Evolutionary conservation across 1,140 invertebrate genomes (phyloP), one percentile per base, ranked within the genome.

Genomic region (Ptiloglossa arizonensis): DNA sequence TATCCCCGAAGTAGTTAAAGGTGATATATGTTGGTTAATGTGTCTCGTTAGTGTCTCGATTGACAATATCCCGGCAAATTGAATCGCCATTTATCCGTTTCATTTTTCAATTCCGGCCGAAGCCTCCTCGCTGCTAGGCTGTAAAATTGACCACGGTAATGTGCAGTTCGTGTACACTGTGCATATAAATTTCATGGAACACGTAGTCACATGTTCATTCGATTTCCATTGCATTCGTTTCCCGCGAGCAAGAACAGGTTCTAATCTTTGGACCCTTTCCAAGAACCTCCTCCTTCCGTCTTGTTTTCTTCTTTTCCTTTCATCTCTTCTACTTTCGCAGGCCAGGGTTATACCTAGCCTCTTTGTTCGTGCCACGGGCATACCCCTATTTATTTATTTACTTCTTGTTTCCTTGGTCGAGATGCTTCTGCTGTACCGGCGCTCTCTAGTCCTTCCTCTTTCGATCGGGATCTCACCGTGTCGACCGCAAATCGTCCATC

Each of bases 181-280:
- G 44, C 17, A 15, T 41, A 27, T 44, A 64, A 48, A 60, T 69
- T 68, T 59, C 52, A 69, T 2, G n/a, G n/a, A 57, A 56, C 22
- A 13, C 32, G 27, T 13, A 8, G 48, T 66, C 27, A 32, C 44
- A n/a, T 5, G 27, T 63, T n/a, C n/a, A 48, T 22, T 67, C 64
- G 44, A 67, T 67, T 38, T 60, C 57, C 57, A 60, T 38, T 60
- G 57, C 57, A n/a, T n/a, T 60, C 44, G 44, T 70, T 70, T 48
- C 17, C 56, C 54, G 17, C 22, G 32, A 17, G 27, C 9, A 52
- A 60, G 52, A 79, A 79, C 77, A 46, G 77, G 77, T 79, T 79
- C 77, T 74, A 79, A 79, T 66, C 70, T 60, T 56, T 66, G 77
- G 77, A 79, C 59, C 77, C 62, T 38, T 79, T 79, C 77, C 77